Conservation (phyloP, 2,113 vertebrate species). For the Stictonetta naevosa region DNA sequence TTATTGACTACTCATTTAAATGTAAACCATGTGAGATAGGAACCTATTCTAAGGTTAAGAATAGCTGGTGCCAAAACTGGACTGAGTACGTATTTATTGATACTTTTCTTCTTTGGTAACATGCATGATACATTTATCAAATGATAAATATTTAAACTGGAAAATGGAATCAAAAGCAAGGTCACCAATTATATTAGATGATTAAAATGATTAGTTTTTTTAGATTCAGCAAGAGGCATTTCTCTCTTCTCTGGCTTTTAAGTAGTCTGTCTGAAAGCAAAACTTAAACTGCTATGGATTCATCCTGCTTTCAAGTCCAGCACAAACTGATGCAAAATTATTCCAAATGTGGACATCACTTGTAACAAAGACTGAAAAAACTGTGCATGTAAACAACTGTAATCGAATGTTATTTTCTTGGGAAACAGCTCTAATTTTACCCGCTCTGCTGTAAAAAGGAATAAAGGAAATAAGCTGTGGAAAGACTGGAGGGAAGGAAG, state of each 20-base stretch:
- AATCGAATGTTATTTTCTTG: background rate
- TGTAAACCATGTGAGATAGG: constrained; percentile 60
- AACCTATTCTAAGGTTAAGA: constrained; percentile 53
- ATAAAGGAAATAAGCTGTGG: background rate
- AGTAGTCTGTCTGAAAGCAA: background rate
- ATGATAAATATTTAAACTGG: background rate
- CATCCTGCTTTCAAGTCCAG: background rate
- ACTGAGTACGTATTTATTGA: constrained; percentile 45
- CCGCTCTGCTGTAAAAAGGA: background rate
- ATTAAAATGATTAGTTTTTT: background rate
- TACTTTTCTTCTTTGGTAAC: background rate
- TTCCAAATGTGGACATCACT: background rate
- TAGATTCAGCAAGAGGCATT: background rate
- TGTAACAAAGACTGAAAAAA: background rate
- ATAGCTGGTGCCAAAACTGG: constrained; percentile 66
- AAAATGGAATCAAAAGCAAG: background rate
- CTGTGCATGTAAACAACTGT: background rate
- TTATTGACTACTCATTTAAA: background rate
- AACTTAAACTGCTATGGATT: background rate
- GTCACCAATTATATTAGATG: background rate
- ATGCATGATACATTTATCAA: background rate
- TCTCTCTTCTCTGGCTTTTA: background rate
- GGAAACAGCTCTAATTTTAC: background rate
- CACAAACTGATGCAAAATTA: background rate
- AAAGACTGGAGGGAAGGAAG: background rate